Evolutionary conservation across 2,888 invertebrate genomes (phyloP), one percentile per base, ranked within the genome.

Genomic region (Nezara viridula): DNA sequence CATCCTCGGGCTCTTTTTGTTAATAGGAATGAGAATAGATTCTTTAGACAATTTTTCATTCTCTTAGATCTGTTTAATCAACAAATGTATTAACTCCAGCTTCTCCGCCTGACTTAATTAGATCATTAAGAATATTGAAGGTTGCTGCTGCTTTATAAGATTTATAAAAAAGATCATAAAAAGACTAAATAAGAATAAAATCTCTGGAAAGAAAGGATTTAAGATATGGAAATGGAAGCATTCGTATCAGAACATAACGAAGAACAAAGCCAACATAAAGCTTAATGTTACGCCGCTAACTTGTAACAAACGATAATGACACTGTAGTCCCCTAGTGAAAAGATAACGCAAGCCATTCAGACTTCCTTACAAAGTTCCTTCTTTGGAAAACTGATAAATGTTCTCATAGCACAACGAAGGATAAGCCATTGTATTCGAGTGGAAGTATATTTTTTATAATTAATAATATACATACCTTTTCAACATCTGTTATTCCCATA

Each of bases 391-490:
- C 66, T 73, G 66, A 73, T 73, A 73, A 73, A 9, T 24, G 32
- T 73, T 37, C 27, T 60, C 0, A 55, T 24, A 12, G n/a, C 44
- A 44, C 10, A 7, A n/a, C 12, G 12, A 60, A 27, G 1, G 14
- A n/a, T n/a, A 55, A 55, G 10, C 24, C 9, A 24, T 55, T 55
- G 16, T 14, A 27, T 10, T 9, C n/a, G 9, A 55, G n/a, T 27
- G 27, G 5, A 60, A 27, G 60, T 60, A 60, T 60, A 55, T 55
- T 9, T 60, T 27, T 73, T 44, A 73, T 37, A 37, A 73, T 73
- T 16, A 73, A 37, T 73, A 19, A 73, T 73, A 73, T 37, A 73
- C 66, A 12, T 73, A 73, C 66, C 66, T 73, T 73, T 73, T 21
- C 4, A 37, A 73, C 32, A 27, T 55, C 4, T 55, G 32, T 37